A percentile compares a stretch with the other conserved stretches of the same genome.
Evolutionary conservation across 2,113 vertebrate genomes (phyloP).

Genomic region (Peromyscus californicus): DNA sequence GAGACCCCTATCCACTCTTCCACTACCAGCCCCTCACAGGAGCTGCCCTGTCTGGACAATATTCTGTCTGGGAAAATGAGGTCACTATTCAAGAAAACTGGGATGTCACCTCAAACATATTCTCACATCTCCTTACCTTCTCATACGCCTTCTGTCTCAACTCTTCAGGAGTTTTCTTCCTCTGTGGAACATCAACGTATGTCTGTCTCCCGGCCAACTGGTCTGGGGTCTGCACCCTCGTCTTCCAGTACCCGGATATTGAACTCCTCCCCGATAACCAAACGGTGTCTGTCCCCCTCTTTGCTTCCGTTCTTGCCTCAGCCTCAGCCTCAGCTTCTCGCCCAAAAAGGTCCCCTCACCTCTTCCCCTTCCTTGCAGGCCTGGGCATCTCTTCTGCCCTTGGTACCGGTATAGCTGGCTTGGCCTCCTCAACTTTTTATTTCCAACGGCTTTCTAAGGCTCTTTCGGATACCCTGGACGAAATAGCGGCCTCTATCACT

Average conservation of each 20-base stretch:
- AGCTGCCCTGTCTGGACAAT: slow-evolving; percentile 4
- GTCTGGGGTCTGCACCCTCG: not conserved
- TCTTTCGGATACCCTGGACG: not conserved
- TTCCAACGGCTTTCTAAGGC: not conserved
- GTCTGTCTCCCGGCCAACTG: not conserved
- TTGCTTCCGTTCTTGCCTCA: not conserved
- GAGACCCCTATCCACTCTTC: not conserved
- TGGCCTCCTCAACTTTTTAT: not conserved
- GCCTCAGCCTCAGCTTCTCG: not conserved
- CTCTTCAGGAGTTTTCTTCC: not conserved
- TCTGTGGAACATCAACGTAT: slow-evolving; percentile 3
- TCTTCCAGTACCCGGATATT: slow-evolving; percentile 1
- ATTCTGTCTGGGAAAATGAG: slow-evolving; percentile 31
- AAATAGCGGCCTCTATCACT: not conserved
- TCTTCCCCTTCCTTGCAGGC: not conserved
- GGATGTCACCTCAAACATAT: not conserved
- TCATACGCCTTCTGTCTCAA: not conserved
- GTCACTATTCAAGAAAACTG: not conserved
- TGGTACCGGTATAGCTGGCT: not conserved
- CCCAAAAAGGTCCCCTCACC: not conserved
- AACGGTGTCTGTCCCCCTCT: not conserved
- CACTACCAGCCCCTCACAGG: not conserved
- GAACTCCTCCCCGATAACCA: slow-evolving; percentile 17
- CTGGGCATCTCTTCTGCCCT: slow-evolving; percentile 14
- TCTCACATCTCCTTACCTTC: not conserved